phyloP scores from a whole-genome alignment of 2,113 vertebrate species.

The Catagonus wagneri region DNA sequence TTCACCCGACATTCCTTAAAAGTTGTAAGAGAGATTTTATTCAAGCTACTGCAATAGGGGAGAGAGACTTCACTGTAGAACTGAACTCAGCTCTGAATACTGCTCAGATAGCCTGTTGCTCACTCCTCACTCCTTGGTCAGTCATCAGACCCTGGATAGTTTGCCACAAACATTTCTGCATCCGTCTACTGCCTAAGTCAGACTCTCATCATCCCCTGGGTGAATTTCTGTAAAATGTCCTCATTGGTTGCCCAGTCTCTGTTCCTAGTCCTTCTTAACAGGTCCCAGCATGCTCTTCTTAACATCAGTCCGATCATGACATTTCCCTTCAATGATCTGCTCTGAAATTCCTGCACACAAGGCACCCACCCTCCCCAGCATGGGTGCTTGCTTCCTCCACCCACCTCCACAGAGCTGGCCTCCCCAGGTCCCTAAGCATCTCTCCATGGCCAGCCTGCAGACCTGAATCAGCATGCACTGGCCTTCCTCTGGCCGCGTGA shows the following conservation, averaged over 20 bases:
- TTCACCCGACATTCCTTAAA: not conserved
- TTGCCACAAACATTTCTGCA: not conserved
- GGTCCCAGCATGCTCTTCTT: not conserved
- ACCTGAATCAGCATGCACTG: no score
- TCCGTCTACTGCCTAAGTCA: not conserved
- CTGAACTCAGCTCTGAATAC: not conserved
- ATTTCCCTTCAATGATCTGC: not conserved
- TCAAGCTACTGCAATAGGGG: not conserved
- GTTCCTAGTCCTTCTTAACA: no score
- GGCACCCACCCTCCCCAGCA: fast-evolving
- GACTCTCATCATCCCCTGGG: not conserved
- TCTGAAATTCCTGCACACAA: not conserved
- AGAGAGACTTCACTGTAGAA: not conserved
- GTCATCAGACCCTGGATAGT: not conserved
- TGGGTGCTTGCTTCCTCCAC: not conserved
- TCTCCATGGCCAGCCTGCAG: not conserved
- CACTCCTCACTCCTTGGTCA: not conserved
- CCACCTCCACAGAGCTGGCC: not conserved
- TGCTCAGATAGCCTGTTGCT: not conserved
- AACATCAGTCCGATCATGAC: not conserved
- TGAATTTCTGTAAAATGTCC: not conserved
- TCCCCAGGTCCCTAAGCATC: not conserved
- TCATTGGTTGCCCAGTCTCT: not conserved
- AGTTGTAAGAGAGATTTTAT: not conserved
- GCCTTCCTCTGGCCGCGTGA: not conserved